These are phyloP conservation scores for Pachycephus smyrnensis DNA, from an alignment of 2,888 invertebrate genomes.

Conservation along the genomic window DNA sequence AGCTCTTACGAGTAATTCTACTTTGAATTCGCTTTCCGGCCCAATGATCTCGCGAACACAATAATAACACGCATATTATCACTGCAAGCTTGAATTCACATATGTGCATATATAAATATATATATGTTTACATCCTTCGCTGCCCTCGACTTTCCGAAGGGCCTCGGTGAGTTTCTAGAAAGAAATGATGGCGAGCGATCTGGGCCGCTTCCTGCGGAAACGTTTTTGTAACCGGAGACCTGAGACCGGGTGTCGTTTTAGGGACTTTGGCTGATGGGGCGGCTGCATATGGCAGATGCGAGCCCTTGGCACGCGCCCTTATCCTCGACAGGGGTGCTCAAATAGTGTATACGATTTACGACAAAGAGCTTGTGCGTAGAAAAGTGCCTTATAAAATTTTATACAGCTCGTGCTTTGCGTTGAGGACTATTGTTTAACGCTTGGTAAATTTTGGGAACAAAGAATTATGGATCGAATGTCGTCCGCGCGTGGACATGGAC, in stretches of 20 bases:
- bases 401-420: not conserved
- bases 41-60: not conserved
- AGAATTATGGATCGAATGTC: conserved; percentile 27
- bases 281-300: conserved; percentile 60
- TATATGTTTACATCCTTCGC: not conserved
- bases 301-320: conserved; percentile 63
- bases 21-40: not conserved
- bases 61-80: not conserved
- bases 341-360: conserved; percentile 17
- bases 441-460: not conserved
- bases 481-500: conserved; percentile 49
- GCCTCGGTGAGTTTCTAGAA: conserved; percentile 4
- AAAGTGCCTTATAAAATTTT: not conserved
- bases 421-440: conserved; percentile 17
- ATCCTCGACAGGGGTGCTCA: conserved; percentile 53
- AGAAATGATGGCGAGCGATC: conserved; percentile 35
- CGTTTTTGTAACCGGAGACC: conserved; percentile 52
- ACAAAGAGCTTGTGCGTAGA: not conserved
- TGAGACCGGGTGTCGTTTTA: conserved; percentile 38
- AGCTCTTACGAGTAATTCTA: not conserved
- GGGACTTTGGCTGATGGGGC: conserved; percentile 39
- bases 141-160: not conserved
- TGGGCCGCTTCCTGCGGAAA: conserved; percentile 62
- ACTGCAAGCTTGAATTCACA: not conserved
- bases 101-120: not conserved